Percentiles rank a stretch among this genome's conserved stretches.
phyloP scores from a whole-genome alignment of 2,113 vertebrate genomes.

The Prunella fulvescens region DNA sequence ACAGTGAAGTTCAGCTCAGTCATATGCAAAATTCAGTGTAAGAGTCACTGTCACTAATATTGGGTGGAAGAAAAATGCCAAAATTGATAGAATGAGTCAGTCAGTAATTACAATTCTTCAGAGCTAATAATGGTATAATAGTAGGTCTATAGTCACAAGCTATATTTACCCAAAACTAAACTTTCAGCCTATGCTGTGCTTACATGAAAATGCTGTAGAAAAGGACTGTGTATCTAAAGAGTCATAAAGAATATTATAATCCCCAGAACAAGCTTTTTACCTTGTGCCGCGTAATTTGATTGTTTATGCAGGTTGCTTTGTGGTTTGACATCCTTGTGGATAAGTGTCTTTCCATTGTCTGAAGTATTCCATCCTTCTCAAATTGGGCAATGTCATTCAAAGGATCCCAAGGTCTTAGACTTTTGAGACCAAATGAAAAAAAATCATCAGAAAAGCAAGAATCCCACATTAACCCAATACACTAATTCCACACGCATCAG shows the following conservation, averaged over 20 bases:
- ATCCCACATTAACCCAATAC: not conserved
- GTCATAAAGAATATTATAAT: not conserved
- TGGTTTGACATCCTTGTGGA: constrained; percentile 65
- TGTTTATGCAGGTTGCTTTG: constrained; percentile 74
- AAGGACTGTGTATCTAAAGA: not conserved
- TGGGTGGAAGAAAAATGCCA: not conserved
- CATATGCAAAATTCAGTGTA: not conserved
- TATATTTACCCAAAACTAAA: not conserved
- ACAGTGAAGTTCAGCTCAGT: not conserved
- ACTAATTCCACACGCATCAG: not conserved
- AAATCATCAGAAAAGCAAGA: not conserved
- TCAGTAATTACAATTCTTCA: not conserved
- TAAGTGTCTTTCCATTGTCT: constrained; percentile 80
- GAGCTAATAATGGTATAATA: not conserved
- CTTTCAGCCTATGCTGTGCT: not conserved
- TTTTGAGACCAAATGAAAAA: constrained; percentile 58
- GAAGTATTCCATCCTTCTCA: constrained; percentile 88
- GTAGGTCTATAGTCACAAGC: not conserved
- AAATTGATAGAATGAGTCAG: not conserved
- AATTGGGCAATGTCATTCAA: constrained; percentile 83
- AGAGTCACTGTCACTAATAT: not conserved
- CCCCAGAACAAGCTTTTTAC: constrained; percentile 43
- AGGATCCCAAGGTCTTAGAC: constrained; percentile 86
- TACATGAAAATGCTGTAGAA: not conserved
- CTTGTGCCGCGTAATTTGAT: constrained; percentile 78